phyloP scores from a whole-genome alignment of 2,888 invertebrate genomes.

The Sphecodes monilicornis region DNA sequence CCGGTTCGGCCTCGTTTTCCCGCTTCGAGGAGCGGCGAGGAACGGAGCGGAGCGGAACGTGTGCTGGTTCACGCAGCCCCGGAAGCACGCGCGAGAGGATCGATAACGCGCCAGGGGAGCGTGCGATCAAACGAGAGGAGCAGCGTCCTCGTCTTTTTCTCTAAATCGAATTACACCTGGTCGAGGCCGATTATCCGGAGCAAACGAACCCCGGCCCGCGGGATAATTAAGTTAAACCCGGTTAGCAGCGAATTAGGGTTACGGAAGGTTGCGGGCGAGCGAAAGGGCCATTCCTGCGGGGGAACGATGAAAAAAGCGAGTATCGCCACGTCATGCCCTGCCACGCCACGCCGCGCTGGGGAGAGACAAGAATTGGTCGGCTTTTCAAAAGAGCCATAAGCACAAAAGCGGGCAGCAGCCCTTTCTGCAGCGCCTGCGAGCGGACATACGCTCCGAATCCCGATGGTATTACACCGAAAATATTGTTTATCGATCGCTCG shows the following conservation, averaged over 20 bases:
- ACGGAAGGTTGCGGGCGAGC: conserved; percentile 42
- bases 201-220: conserved; percentile 45
- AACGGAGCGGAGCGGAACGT: neutral
- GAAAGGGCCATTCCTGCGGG: conserved; percentile 38
- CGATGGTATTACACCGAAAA: neutral
- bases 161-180: conserved; percentile 57
- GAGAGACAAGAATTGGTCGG: conserved; percentile 45
- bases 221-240: conserved; percentile 62
- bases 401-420: conserved; percentile 20
- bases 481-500: neutral
- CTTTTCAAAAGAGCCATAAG: conserved; percentile 43
- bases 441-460: neutral
- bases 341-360: neutral
- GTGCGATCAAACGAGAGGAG: conserved; percentile 20
- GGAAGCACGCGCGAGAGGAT: conserved; percentile 14
- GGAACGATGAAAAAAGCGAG: conserved; percentile 6
- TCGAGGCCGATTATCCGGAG: conserved; percentile 52
- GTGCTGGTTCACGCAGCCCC: conserved; percentile 21
- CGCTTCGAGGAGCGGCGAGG: neutral
- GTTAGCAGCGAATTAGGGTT: conserved; percentile 61
- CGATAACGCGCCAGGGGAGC: conserved; percentile 24
- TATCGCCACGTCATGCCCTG: neutral
- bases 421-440: neutral
- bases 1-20: conserved; percentile 30
- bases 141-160: conserved; percentile 21